Conservation (phyloP, 2,113 vertebrate genomes). For the Dolichallabes microphthalmus region DNA sequence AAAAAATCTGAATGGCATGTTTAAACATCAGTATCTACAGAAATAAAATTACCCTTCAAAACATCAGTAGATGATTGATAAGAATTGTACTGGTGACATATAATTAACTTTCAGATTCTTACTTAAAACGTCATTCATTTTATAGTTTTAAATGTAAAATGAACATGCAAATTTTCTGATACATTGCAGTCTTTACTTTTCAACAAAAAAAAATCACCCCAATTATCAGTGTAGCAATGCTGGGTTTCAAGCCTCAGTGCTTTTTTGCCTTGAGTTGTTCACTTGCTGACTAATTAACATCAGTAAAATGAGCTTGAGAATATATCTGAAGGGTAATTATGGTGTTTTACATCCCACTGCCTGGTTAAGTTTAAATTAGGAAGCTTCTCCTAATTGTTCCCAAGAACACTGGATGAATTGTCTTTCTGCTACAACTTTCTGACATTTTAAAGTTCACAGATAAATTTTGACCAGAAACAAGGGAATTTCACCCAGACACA, state of each 20-base stretch:
- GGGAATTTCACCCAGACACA: not conserved
- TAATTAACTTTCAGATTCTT: not conserved
- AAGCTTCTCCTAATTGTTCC: conserved; percentile 18
- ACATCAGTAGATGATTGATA: not conserved
- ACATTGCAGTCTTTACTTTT: not conserved
- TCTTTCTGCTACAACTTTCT: not conserved
- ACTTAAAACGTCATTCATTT: not conserved
- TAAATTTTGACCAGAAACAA: not conserved
- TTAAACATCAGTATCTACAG: no score
- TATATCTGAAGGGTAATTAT: conserved; percentile 22
- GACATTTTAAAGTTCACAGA: not conserved
- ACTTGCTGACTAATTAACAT: conserved; percentile 23
- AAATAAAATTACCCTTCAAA: not conserved
- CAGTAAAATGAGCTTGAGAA: not conserved
- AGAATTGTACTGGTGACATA: not conserved
- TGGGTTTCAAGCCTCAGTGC: not conserved
- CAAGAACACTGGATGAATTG: not conserved
- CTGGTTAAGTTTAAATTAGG: not conserved
- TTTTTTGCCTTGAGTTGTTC: not conserved
- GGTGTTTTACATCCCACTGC: conserved; percentile 14
- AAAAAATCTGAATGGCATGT: no score
- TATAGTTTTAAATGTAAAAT: not conserved
- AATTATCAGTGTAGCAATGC: conserved; percentile 2
- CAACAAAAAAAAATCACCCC: not conserved
- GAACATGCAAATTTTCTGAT: not conserved